Percentiles rank a stretch among this genome's conserved stretches.
phyloP scores from a whole-genome alignment of 2,888 invertebrate genomes.

The Mythimna loreyi region DNA sequence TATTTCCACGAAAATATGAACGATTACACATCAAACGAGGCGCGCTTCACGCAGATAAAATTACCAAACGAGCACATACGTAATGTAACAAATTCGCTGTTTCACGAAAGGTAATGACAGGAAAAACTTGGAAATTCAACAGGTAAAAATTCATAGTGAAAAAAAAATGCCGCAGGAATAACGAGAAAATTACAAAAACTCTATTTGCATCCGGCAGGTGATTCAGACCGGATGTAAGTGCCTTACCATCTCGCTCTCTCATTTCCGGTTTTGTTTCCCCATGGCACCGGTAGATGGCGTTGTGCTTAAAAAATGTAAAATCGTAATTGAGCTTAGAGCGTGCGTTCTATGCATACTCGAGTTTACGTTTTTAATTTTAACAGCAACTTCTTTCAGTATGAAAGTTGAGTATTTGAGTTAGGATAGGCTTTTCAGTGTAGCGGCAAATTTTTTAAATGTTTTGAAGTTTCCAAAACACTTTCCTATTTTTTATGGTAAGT shows the following conservation, averaged over 20 bases:
- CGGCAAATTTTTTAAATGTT: no score
- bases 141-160: constrained; percentile 66
- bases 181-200: constrained; percentile 75
- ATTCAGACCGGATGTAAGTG: constrained; percentile 72
- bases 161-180: constrained; percentile 61
- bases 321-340: constrained; percentile 9
- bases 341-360: constrained; percentile 32
- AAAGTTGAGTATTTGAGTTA: constrained; percentile 24
- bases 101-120: constrained; percentile 19
- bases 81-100: constrained; percentile 37
- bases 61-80: constrained; percentile 25
- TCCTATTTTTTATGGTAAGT: no score
- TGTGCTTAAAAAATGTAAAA: constrained; percentile 44
- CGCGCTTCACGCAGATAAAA: constrained; percentile 34
- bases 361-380: constrained; percentile 41
- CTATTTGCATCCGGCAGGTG: constrained; percentile 74
- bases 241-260: constrained; percentile 67
- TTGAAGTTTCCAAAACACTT: no score
- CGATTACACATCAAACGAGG: constrained; percentile 58
- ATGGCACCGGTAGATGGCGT: constrained; percentile 60
- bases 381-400: constrained; percentile 25
- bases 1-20: constrained; percentile 41
- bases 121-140: constrained; percentile 67
- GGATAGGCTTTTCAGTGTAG: not conserved
- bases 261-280: constrained; percentile 65